phyloP scores from a whole-genome alignment of 2,888 invertebrate genomes.

The Ophion slaviceki region DNA sequence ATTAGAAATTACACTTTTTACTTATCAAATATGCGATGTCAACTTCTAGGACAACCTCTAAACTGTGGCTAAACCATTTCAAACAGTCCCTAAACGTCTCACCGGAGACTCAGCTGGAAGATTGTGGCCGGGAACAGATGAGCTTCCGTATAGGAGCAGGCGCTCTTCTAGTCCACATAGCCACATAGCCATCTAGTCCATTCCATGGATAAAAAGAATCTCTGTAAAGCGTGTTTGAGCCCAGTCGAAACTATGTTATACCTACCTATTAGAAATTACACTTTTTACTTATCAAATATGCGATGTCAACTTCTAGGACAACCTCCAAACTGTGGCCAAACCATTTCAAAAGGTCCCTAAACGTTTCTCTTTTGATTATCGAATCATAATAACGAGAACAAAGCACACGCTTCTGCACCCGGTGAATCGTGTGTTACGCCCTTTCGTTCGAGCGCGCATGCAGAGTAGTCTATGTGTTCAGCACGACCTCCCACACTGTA shows the following conservation, averaged over 20 bases:
- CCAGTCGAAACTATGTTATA: background rate
- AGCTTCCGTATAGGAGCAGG: background rate
- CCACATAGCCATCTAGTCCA: background rate
- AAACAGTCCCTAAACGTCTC: background rate
- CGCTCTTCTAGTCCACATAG: too few species aligned
- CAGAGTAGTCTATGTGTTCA: constrained; percentile 3
- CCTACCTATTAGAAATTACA: too few species aligned
- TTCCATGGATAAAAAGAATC: background rate
- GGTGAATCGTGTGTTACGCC: background rate
- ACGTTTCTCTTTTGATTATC: background rate
- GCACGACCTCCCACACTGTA: constrained; percentile 29
- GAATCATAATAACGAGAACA: background rate
- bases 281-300: background rate
- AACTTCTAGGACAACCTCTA: background rate
- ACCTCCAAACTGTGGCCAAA: background rate
- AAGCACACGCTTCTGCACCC: background rate
- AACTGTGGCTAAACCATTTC: background rate
- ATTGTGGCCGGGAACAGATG: background rate
- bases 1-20: too few species aligned
- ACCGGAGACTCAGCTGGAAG: background rate
- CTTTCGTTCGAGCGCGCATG: background rate
- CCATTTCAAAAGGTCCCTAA: background rate
- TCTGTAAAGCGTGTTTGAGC: background rate
- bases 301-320: background rate
- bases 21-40: background rate